Evolutionary conservation across 2,113 vertebrate species (phyloP).

Genomic region (Syrmaticus mikado): DNA sequence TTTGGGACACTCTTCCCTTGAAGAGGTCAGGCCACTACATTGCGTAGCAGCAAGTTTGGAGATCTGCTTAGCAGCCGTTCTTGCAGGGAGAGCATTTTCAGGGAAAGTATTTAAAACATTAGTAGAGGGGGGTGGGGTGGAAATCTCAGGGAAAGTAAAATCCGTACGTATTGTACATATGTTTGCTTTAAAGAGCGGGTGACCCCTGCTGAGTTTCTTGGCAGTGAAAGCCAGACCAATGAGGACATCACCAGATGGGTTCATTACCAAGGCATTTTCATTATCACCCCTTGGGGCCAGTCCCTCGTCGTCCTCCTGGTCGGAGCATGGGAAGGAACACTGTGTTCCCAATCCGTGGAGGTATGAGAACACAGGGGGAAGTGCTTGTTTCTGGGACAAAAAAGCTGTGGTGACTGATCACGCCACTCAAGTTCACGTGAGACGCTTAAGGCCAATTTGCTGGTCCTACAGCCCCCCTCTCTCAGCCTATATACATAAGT

Average conservation of each 20-base stretch:
- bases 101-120: conserved; percentile 61
- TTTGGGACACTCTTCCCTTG: neutral
- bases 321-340: conserved; percentile 70
- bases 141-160: conserved; percentile 42
- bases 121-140: conserved; percentile 40
- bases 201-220: conserved; percentile 58
- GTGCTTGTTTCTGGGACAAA: conserved; percentile 46
- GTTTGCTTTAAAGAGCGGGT: conserved; percentile 59
- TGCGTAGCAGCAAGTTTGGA: neutral
- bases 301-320: conserved; percentile 57
- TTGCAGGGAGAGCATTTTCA: conserved; percentile 41
- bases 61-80: conserved; percentile 28
- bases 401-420: conserved; percentile 27
- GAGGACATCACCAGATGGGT: conserved; percentile 70
- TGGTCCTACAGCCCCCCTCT: neutral
- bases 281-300: conserved; percentile 58
- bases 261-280: conserved; percentile 63
- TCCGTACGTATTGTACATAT: conserved; percentile 62
- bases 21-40: neutral
- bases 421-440: neutral
- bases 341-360: conserved; percentile 59
- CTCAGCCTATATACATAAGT: neutral
- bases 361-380: conserved; percentile 49
- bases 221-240: conserved; percentile 33
- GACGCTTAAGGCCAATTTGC: neutral